These are phyloP conservation scores for Dicentrarchus labrax DNA, from an alignment of 2,113 vertebrate genomes.

Conservation along the genomic window DNA sequence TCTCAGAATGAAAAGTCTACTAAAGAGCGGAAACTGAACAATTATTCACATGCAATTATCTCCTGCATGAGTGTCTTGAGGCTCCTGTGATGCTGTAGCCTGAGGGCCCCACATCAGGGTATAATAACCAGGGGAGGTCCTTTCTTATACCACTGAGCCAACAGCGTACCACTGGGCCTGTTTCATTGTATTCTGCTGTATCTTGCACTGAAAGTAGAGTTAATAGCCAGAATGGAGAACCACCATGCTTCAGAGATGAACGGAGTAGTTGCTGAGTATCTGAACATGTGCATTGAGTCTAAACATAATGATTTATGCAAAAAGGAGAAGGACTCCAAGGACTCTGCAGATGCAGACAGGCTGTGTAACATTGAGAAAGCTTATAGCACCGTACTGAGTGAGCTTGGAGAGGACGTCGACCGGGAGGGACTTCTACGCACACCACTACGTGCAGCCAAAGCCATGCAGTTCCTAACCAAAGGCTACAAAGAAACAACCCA, in stretches of 20 bases:
- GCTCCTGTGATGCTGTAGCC: not conserved
- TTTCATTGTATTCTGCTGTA: not conserved
- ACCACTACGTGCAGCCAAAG: constrained; percentile 79
- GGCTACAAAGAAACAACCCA: constrained; percentile 76
- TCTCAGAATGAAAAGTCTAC: not conserved
- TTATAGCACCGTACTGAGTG: constrained; percentile 75
- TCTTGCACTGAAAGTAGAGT: not conserved
- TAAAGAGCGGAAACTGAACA: not conserved
- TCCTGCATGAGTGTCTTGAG: constrained; percentile 7
- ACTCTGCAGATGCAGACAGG: not conserved
- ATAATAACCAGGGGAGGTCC: constrained; percentile 4
- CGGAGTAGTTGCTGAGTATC: not conserved
- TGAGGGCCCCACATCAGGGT: not conserved
- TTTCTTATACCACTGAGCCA: not conserved
- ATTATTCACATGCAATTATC: not conserved
- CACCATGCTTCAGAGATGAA: constrained; percentile 29
- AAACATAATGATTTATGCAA: not conserved
- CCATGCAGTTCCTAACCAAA: constrained; percentile 84
- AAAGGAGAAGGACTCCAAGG: constrained; percentile 12
- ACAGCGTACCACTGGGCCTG: not conserved
- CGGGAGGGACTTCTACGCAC: constrained; percentile 78
- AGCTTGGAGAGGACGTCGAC: constrained; percentile 76
- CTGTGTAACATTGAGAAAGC: constrained; percentile 57
- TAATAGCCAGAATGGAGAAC: constrained; percentile 26
- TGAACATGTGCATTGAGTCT: not conserved